These are phyloP conservation scores for Acanthococcus lagerstroemiae DNA, from an alignment of 2,888 invertebrate species.

Conservation along the genomic window DNA sequence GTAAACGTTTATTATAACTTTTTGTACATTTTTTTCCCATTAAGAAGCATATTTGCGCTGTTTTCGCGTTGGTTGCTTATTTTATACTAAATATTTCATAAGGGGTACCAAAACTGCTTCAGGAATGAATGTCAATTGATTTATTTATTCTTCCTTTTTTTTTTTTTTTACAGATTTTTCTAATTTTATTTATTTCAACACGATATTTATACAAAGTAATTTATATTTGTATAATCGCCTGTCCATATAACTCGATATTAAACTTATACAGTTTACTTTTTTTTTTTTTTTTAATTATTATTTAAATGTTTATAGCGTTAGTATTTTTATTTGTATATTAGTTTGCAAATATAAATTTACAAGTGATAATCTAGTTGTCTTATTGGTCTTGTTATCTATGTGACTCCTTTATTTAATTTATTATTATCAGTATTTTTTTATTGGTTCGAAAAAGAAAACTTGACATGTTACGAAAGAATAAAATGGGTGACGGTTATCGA, in stretches of 20 bases:
- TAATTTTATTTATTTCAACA: neutral
- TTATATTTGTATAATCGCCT: neutral
- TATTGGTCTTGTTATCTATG: too few relatives aligned
- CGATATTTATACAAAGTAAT: conserved; percentile 1
- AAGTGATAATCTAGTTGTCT: neutral
- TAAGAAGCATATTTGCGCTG: conserved; percentile 3
- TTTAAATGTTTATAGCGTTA: conserved; percentile 29
- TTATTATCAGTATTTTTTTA: too few relatives aligned
- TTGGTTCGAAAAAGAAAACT: too few relatives aligned
- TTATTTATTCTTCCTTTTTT: conserved; percentile 25
- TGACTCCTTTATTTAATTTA: too few relatives aligned
- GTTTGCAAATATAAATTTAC: conserved; percentile 28
- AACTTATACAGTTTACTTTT: conserved; percentile 16
- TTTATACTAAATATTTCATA: conserved; percentile 9
- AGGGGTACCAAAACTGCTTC: conserved; percentile 1
- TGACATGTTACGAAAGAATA: too few relatives aligned
- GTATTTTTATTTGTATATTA: conserved; percentile 29
- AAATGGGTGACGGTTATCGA: too few relatives aligned
- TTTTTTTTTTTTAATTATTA: conserved; percentile 18
- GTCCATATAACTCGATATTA: conserved; percentile 1
- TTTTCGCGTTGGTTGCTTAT: conserved; percentile 24
- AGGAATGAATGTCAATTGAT: conserved; percentile 14
- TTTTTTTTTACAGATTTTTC: conserved; percentile 10
- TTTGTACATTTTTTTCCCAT: conserved; percentile 22
- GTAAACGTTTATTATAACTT: conserved; percentile 13